Evolutionary conservation across 2,888 invertebrate species (phyloP).

Genomic region (Elaeidobius kamerunicus): DNA sequence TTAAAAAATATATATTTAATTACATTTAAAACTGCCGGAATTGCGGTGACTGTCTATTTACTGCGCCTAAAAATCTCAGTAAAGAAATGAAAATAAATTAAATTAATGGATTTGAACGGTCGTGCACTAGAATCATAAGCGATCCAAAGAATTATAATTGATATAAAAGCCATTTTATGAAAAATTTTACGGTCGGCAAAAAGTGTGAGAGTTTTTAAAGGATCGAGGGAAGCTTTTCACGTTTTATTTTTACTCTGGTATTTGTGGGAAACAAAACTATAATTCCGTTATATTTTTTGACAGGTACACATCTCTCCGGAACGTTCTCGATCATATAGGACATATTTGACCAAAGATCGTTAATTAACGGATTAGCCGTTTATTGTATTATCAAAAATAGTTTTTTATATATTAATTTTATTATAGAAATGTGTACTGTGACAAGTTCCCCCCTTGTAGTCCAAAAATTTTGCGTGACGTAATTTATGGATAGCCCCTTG

Average conservation of each 20-base stretch:
- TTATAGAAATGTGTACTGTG: too few relatives aligned
- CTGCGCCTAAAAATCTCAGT: too few relatives aligned
- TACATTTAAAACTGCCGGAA: neutral
- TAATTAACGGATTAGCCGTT: too few relatives aligned
- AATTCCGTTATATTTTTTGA: neutral
- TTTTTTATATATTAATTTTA: too few relatives aligned
- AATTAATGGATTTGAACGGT: conserved; percentile 11
- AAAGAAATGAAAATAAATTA: conserved; percentile 2
- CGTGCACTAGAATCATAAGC: conserved; percentile 12
- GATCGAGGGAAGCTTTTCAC: neutral
- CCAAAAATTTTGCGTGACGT: too few relatives aligned
- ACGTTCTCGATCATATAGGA: neutral
- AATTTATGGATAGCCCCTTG: too few relatives aligned
- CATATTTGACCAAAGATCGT: neutral
- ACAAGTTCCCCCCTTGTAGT: too few relatives aligned
- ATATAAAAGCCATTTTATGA: conserved; percentile 11
- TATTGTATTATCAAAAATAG: too few relatives aligned
- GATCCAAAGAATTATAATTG: conserved; percentile 14
- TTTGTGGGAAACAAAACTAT: neutral
- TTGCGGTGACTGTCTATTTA: too few relatives aligned
- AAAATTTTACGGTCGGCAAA: conserved; percentile 7
- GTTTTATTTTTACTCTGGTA: neutral
- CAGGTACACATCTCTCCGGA: neutral
- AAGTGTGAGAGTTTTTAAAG: conserved; percentile 8
- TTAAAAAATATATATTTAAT: too few relatives aligned